Evolutionary conservation across 1,140 invertebrate species (phyloP).

Genomic region (Drosophila serrata): DNA sequence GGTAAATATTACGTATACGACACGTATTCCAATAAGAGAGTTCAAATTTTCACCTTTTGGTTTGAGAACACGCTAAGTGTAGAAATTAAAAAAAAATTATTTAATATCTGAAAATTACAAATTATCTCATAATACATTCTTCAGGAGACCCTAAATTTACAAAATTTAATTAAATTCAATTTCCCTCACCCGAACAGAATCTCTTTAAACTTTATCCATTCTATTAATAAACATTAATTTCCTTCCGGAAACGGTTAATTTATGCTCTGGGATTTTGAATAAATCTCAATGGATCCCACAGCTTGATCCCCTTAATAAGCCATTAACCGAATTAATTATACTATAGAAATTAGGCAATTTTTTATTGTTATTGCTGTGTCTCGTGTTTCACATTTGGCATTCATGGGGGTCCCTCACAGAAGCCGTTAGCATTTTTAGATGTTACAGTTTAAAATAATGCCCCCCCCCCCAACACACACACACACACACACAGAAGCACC

Average conservation of each 20-base stretch:
- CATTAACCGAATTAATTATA: constrained; percentile 63
- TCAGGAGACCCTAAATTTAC: background rate
- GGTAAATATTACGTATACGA: constrained; percentile 30
- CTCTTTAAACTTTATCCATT: background rate
- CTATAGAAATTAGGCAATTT: constrained; percentile 63
- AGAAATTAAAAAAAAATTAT: no score
- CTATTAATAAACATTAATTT: constrained; percentile 22
- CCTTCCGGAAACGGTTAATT: constrained; percentile 32
- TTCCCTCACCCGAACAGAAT: background rate
- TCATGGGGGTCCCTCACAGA: constrained; percentile 35
- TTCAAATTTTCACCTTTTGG: background rate
- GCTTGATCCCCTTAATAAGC: constrained; percentile 25
- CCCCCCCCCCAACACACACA: constrained; percentile 5
- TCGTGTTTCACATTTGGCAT: constrained; percentile 70
- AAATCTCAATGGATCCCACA: constrained; percentile 30
- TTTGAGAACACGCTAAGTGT: no score
- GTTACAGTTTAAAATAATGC: constrained; percentile 57
- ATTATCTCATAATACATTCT: no score
- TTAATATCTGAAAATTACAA: background rate
- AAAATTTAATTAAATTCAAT: background rate
- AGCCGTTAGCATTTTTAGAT: constrained; percentile 51
- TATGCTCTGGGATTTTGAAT: constrained; percentile 35
- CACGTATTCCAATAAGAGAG: background rate
- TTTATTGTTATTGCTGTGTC: constrained; percentile 63
- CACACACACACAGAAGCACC: background rate